These are phyloP conservation scores for Achroia grisella DNA, from an alignment of 1,140 invertebrate genomes.

Conservation along the genomic window DNA sequence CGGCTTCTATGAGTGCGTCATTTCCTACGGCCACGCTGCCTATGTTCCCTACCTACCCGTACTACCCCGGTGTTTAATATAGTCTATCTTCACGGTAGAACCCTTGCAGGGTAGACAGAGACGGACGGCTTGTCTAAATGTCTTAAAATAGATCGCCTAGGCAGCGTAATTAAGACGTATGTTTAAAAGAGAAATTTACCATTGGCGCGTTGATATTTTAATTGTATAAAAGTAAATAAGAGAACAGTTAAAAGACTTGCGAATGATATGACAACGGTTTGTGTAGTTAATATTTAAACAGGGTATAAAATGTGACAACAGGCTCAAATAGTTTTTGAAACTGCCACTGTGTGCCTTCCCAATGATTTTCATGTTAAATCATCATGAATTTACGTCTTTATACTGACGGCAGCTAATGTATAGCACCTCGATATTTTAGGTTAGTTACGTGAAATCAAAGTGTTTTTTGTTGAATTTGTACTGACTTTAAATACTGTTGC, in stretches of 20 bases:
- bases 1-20: conserved; percentile 19
- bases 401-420: conserved; percentile 7
- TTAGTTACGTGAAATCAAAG: conserved; percentile 29
- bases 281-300: conserved; percentile 28
- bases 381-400: conserved; percentile 2
- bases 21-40: conserved; percentile 27
- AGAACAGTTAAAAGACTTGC: too few species aligned
- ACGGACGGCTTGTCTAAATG: too few species aligned
- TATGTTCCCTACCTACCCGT: conserved; percentile 57
- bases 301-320: conserved; percentile 60
- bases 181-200: too few species aligned
- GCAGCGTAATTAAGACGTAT: neutral
- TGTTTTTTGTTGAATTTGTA: conserved; percentile 50
- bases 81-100: neutral
- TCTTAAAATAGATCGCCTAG: neutral
- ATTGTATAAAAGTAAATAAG: too few species aligned
- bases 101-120: too few species aligned
- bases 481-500: conserved; percentile 56
- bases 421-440: conserved; percentile 10
- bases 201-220: too few species aligned
- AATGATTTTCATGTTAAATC: conserved; percentile 3
- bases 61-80: conserved; percentile 52
- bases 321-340: conserved; percentile 39
- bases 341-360: conserved; percentile 28
- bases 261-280: neutral